Percentiles rank a stretch among this genome's conserved stretches.
These are phyloP conservation scores for Suncus etruscus DNA, from an alignment of 2,113 vertebrate genomes.

Conservation along the genomic window DNA sequence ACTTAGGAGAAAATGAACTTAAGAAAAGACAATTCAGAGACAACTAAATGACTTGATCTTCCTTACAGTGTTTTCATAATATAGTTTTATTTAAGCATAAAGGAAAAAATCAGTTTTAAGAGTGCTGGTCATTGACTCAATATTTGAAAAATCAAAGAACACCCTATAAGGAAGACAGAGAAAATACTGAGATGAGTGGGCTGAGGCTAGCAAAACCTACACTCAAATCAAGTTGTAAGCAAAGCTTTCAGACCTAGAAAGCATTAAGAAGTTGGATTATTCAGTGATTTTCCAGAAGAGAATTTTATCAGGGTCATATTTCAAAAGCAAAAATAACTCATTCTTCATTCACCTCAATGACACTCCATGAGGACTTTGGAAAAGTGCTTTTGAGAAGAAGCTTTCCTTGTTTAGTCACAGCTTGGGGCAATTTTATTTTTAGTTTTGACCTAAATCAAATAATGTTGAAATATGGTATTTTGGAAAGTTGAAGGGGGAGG, in stretches of 20 bases:
- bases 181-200: background rate
- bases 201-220: background rate
- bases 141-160: background rate
- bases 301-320: slow-evolving; percentile 41
- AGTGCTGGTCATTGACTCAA: background rate
- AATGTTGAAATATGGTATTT: slow-evolving; percentile 64
- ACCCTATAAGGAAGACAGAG: background rate
- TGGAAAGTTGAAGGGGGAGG: slow-evolving; percentile 46
- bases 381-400: slow-evolving; percentile 52
- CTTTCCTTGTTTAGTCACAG: slow-evolving; percentile 81
- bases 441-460: slow-evolving; percentile 78
- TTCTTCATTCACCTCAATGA: slow-evolving; percentile 49
- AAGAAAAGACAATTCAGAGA: background rate
- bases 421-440: slow-evolving; percentile 75
- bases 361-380: background rate
- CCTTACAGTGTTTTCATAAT: background rate
- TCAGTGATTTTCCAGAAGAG: slow-evolving; percentile 44
- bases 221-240: background rate
- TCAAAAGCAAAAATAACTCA: slow-evolving; percentile 25
- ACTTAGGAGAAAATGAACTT: background rate
- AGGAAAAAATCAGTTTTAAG: background rate
- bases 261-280: background rate
- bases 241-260: background rate
- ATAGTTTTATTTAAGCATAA: background rate
- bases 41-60: background rate